Percentiles rank a stretch among this genome's conserved stretches.
phyloP scores from a whole-genome alignment of 2,888 invertebrate genomes.

The Tetanocera ferruginea region DNA sequence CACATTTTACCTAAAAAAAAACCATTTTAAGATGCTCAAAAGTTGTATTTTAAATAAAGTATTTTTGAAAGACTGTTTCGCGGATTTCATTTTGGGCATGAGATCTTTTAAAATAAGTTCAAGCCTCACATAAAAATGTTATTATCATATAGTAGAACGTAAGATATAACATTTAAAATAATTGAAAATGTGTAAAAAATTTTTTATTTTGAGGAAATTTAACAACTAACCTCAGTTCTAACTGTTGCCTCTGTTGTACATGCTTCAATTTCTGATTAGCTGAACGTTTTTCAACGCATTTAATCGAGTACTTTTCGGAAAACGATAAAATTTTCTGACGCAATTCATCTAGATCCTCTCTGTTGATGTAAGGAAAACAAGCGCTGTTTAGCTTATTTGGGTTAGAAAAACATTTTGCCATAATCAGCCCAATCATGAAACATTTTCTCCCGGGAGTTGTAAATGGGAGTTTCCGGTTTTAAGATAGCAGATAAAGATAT shows the following conservation, averaged over 20 bases:
- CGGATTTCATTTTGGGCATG: too few relatives aligned
- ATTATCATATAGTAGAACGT: background rate
- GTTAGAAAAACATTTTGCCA: background rate
- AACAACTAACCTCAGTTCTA: slow-evolving; percentile 76
- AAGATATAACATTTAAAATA: background rate
- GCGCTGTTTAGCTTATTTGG: background rate
- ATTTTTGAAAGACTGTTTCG: too few relatives aligned
- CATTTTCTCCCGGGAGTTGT: too few relatives aligned
- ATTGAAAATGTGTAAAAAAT: background rate
- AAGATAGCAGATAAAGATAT: too few relatives aligned
- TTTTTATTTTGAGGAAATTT: background rate
- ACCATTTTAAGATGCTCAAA: background rate
- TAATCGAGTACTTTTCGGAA: slow-evolving; percentile 93
- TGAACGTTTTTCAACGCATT: slow-evolving; percentile 88
- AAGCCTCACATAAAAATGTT: background rate
- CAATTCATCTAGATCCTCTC: slow-evolving; percentile 87
- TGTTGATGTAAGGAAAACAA: slow-evolving; percentile 62
- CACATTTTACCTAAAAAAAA: background rate
- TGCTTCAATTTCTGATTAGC: slow-evolving; percentile 85
- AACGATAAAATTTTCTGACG: slow-evolving; percentile 87
- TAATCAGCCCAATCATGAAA: too few relatives aligned
- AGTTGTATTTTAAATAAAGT: too few relatives aligned
- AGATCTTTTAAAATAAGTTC: too few relatives aligned
- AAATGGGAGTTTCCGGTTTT: too few relatives aligned
- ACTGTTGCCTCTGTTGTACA: slow-evolving; percentile 86